phyloP scores from a whole-genome alignment of 2,113 vertebrate species.

The Arizona elegans region DNA sequence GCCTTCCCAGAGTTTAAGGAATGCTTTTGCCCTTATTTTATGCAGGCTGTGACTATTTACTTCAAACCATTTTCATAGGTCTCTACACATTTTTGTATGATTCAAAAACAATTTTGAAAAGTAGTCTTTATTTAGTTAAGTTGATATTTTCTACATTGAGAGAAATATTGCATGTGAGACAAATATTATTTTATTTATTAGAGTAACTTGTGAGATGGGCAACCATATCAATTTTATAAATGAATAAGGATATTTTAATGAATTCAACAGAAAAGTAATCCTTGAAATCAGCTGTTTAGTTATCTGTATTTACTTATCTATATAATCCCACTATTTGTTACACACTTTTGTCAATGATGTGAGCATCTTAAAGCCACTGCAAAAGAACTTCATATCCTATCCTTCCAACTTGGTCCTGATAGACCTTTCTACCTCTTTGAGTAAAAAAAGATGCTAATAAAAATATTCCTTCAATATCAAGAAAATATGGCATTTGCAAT shows the following conservation, averaged over 20 bases:
- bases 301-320: background rate
- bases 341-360: background rate
- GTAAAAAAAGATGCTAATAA: background rate
- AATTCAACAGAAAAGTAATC: background rate
- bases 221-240: background rate
- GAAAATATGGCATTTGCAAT: background rate
- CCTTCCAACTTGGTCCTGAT: background rate
- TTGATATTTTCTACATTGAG: background rate
- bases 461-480: background rate
- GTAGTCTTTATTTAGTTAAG: background rate
- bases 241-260: background rate
- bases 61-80: background rate
- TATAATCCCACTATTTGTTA: background rate
- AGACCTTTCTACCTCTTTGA: background rate
- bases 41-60: background rate
- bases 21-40: background rate
- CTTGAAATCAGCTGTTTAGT: background rate
- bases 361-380: background rate
- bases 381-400: background rate
- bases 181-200: background rate
- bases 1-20: background rate
- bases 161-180: background rate
- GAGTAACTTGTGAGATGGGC: background rate
- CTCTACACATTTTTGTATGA: background rate
- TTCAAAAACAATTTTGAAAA: background rate